These are phyloP conservation scores for Reticulitermes lucifugus DNA, from an alignment of 2,888 invertebrate genomes.

Conservation along the genomic window DNA sequence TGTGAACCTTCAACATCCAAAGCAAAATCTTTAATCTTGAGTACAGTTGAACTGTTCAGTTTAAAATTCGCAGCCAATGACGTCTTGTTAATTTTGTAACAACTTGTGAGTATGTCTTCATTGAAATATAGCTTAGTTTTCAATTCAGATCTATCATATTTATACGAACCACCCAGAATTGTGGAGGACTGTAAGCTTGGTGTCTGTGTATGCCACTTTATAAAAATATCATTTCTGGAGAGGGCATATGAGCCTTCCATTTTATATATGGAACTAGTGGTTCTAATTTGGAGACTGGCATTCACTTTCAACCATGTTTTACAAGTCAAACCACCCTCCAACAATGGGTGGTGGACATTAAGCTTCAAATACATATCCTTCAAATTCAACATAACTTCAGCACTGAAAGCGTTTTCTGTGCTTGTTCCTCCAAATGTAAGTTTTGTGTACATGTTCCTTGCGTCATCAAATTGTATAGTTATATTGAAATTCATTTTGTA, in stretches of 20 bases:
- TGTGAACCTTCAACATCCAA: neutral
- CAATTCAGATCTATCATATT: neutral
- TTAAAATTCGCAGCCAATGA: conserved; percentile 17
- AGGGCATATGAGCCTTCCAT: neutral
- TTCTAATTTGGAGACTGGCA: neutral
- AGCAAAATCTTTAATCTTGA: neutral
- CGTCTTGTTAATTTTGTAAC: neutral
- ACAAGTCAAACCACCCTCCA: neutral
- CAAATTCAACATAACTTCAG: neutral
- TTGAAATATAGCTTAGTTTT: neutral
- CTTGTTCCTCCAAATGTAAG: neutral
- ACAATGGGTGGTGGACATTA: neutral
- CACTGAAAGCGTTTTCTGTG: neutral
- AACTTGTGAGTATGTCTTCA: neutral
- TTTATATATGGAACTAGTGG: neutral
- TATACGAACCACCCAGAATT: conserved; percentile 8
- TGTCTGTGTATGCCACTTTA: neutral
- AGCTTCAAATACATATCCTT: neutral
- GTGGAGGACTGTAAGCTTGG: neutral
- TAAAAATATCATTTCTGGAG: neutral
- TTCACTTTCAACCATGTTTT: neutral
- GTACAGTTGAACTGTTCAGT: neutral
- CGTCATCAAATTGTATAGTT: neutral
- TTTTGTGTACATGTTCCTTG: neutral
- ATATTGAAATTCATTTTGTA: neutral